Evolutionary conservation across 1,140 invertebrate genomes (phyloP).

Genomic region (Carposina sasakii): DNA sequence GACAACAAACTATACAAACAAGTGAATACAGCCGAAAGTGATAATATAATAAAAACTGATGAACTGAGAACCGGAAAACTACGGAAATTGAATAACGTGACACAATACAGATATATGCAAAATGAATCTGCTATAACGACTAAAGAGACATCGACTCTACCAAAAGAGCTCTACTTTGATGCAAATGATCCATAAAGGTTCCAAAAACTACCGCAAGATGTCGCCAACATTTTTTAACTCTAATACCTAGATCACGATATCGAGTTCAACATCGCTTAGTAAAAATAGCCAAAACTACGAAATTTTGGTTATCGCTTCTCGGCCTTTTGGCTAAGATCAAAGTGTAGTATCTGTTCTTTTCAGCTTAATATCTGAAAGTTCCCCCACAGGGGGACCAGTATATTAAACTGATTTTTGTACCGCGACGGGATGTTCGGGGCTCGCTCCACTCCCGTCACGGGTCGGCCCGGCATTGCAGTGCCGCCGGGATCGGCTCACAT

Average conservation of each 20-base stretch:
- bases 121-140: no score
- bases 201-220: no score
- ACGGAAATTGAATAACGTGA: no score
- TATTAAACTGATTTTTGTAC: constrained; percentile 8
- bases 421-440: constrained; percentile 6
- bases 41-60: no score
- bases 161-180: no score
- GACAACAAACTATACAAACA: no score
- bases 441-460: constrained; percentile 8
- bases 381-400: constrained; percentile 6
- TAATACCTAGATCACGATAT: neutral
- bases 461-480: constrained; percentile 9
- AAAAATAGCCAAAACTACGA: neutral
- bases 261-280: neutral
- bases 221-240: no score
- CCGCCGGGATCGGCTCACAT: constrained; percentile 7
- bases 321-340: constrained; percentile 9
- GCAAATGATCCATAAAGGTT: no score
- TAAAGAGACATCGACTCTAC: no score
- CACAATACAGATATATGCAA: no score
- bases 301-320: neutral
- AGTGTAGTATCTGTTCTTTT: constrained; percentile 10
- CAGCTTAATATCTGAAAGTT: constrained; percentile 10
- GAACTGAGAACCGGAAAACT: no score
- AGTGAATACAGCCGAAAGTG: no score